Evolutionary conservation across 2,888 invertebrate species (phyloP).

Genomic region (Congeria kusceri): DNA sequence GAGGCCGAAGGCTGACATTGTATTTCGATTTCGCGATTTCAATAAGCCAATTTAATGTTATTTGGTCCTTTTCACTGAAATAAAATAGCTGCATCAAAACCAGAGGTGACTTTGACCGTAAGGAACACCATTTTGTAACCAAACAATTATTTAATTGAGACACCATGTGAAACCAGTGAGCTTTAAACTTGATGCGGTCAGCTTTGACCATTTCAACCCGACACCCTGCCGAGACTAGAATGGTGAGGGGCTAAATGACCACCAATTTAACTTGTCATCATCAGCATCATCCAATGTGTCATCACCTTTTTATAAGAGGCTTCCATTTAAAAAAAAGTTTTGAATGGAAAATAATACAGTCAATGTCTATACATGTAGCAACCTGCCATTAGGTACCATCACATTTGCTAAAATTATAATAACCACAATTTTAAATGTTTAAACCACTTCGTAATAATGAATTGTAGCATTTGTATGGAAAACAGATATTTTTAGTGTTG

Average conservation of each 20-base stretch:
- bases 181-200: neutral
- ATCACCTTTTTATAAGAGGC: neutral
- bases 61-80: constrained; percentile 18
- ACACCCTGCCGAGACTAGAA: neutral
- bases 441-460: no score
- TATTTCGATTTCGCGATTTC: constrained; percentile 34
- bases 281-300: neutral
- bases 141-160: constrained; percentile 2
- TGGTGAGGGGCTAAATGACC: constrained; percentile 5
- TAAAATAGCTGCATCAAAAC: constrained; percentile 2
- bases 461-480: no score
- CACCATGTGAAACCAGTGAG: neutral
- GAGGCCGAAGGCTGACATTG: constrained; percentile 10
- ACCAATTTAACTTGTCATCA: constrained; percentile 5
- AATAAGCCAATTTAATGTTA: constrained; percentile 35
- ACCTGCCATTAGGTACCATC: no score
- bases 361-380: no score
- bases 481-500: no score
- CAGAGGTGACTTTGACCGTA: neutral
- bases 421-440: no score
- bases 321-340: neutral
- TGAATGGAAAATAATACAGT: no score
- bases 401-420: no score
- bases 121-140: neutral
- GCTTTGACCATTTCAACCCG: neutral